A percentile compares a stretch with the other conserved stretches of the same genome.
These are phyloP conservation scores for Embidobia sp. DNA, from an alignment of 2,888 invertebrate genomes.

Conservation along the genomic window DNA sequence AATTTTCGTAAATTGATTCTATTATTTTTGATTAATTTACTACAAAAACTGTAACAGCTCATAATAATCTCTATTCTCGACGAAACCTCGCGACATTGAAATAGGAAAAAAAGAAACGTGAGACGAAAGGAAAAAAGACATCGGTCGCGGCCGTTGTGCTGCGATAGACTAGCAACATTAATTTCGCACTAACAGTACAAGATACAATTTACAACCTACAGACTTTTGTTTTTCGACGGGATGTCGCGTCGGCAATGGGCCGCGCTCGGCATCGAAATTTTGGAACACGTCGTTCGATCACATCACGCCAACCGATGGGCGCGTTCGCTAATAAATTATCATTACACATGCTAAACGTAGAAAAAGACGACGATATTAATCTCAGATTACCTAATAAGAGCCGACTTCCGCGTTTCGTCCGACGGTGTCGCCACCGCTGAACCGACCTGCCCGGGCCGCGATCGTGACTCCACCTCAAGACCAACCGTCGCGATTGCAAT, in stretches of 20 bases:
- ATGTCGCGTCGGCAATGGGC: constrained; percentile 52
- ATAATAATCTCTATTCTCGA: no score
- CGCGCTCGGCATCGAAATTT: constrained; percentile 66
- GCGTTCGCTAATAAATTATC: constrained; percentile 55
- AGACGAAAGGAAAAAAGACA: constrained; percentile 17
- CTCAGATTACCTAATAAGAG: no score
- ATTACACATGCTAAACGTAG: constrained; percentile 59
- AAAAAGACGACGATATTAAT: constrained; percentile 52
- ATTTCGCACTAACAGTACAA: constrained; percentile 73
- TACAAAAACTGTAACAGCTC: no score
- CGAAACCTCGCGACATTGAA: no score
- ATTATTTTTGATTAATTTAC: no score
- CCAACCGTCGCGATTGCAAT: no score
- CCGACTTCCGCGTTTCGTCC: no score
- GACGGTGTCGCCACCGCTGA: no score
- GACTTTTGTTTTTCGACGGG: constrained; percentile 56
- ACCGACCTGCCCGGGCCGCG: no score
- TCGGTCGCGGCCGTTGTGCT: constrained; percentile 64
- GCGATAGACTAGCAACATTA: constrained; percentile 77
- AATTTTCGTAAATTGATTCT: no score
- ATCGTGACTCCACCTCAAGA: no score
- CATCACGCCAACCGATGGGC: constrained; percentile 62
- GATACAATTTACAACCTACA: constrained; percentile 68
- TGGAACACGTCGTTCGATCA: constrained; percentile 74
- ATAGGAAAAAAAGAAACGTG: neutral